Evolutionary conservation across 2,113 vertebrate genomes (phyloP), one percentile per base, ranked within the genome.

Genomic region (Opisthocomus hoazin): DNA sequence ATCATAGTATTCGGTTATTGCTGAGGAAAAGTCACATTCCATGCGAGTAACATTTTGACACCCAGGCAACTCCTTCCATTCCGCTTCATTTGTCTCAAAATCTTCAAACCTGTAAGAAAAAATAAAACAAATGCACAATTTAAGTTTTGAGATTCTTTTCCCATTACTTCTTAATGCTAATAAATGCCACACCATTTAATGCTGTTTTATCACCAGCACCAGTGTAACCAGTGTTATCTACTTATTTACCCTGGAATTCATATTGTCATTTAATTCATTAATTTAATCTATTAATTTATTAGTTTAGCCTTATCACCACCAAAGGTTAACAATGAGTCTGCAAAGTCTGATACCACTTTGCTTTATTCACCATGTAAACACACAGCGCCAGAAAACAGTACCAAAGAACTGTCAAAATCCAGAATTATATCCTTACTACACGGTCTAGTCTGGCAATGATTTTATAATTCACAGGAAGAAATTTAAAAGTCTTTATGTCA

Each of bases 31-130:
- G 87, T 93, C 54, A 63, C 98, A 98, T 34, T 65, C 10, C 0
- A 15, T 93, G 54, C 2, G 5, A 29, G 43, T 48, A 61, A 97
- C n/a, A 9, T 96, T 75, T 3, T 95, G 97, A 93, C 98, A 98
- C 1, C 87, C 96, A 6, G 93, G 76, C 74, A 98, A 45, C 60
- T 85, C 41, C 36, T 14, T n/a, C 98, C 98, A 98, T 18, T 61
- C 84, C 3, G n/a, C 56, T 82, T 4, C 12, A 6, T 30, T 4
- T 57, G 17, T 5, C 6, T 19, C 2, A 17, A 4, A 21, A 36
- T 78, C 46, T 45, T 69, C 82, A 79, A 50, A 15, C 65, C 90
- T 96, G 68, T 4, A n/a, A 79, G n/a, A 54, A 79, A 13, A 54
- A 58, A 53, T 15, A n/a, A 76, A 86, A 15, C 9, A 26, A 66